A percentile compares a stretch with the other conserved stretches of the same genome.
These are phyloP conservation scores for Hesperia comma DNA, from an alignment of 2,888 invertebrate genomes.

Conservation along the genomic window DNA sequence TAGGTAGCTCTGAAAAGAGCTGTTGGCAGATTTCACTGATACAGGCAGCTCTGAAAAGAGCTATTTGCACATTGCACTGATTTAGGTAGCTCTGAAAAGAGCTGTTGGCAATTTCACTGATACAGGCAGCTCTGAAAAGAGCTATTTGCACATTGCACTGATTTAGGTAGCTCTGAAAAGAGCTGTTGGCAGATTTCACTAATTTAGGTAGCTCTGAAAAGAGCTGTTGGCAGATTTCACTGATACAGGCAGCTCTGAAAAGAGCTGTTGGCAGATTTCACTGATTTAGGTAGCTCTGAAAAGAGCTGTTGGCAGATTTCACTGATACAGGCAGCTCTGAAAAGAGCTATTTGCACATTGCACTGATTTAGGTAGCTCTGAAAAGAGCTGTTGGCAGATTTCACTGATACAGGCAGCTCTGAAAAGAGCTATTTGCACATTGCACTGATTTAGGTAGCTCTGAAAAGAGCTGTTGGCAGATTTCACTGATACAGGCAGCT, in stretches of 20 bases:
- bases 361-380: slow-evolving; percentile 25
- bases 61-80: background rate
- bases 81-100: background rate
- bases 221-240: slow-evolving; percentile 20
- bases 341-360: slow-evolving; percentile 22
- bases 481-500: slow-evolving; percentile 17
- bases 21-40: slow-evolving; percentile 12
- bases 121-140: slow-evolving; percentile 31
- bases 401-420: slow-evolving; percentile 27
- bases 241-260: slow-evolving; percentile 27
- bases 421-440: slow-evolving; percentile 32
- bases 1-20: background rate
- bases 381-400: slow-evolving; percentile 33
- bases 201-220: background rate
- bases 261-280: slow-evolving; percentile 22
- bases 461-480: background rate
- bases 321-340: background rate
- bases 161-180: slow-evolving; percentile 36
- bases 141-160: slow-evolving; percentile 24
- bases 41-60: slow-evolving; percentile 22
- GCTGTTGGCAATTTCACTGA: slow-evolving; percentile 28
- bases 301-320: slow-evolving; percentile 16
- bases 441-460: slow-evolving; percentile 16
- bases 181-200: background rate
- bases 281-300: slow-evolving; percentile 28